Conservation (phyloP, 2,113 vertebrate genomes). For the Sciurus niger region DNA sequence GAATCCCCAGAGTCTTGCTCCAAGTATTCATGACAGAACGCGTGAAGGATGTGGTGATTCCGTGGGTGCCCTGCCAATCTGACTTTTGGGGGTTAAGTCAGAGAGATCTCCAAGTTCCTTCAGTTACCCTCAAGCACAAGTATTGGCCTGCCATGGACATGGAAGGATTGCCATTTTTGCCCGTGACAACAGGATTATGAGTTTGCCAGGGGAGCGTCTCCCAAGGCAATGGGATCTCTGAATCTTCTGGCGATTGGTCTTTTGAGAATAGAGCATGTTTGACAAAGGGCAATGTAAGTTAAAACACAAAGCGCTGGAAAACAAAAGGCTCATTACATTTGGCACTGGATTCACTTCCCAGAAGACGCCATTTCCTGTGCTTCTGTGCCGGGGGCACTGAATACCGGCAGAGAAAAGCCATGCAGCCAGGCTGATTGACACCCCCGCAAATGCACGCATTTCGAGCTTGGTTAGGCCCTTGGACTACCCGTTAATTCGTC, state of each 20-base stretch:
- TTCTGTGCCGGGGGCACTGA: neutral
- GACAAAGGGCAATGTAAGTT: neutral
- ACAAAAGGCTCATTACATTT: neutral
- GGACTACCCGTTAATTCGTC: neutral
- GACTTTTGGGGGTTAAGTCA: neutral
- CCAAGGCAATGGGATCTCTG: neutral
- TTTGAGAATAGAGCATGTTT: neutral
- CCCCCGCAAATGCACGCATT: conserved; percentile 2
- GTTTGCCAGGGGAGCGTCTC: neutral
- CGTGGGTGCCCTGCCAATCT: neutral
- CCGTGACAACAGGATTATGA: neutral
- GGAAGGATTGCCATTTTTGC: neutral
- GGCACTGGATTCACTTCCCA: neutral
- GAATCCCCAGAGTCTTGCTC: neutral
- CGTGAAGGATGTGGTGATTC: neutral
- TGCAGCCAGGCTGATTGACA: neutral
- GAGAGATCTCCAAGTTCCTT: neutral
- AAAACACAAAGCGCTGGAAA: neutral
- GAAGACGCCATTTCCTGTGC: neutral
- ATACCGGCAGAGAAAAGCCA: neutral
- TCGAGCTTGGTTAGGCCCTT: neutral
- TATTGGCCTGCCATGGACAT: neutral
- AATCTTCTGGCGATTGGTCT: neutral
- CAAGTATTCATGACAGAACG: too few species aligned
- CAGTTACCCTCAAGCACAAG: neutral